phyloP scores from a whole-genome alignment of 2,113 vertebrate species.

The Fukomys damarensis region DNA sequence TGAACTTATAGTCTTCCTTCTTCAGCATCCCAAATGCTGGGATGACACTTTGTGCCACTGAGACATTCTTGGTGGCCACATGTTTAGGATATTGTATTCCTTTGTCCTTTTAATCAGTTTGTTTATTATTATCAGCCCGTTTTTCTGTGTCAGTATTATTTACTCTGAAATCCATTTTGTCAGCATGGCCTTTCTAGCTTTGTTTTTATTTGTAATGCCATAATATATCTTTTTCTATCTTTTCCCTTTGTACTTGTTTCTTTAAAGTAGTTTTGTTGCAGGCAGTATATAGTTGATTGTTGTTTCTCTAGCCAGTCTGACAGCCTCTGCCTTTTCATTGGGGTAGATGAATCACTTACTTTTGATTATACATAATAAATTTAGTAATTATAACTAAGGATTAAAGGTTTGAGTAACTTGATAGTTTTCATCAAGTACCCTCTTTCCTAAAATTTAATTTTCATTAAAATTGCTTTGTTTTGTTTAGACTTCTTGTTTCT shows the following conservation, averaged over 20 bases:
- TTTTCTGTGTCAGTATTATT: background rate
- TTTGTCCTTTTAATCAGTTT: background rate
- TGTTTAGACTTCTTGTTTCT: constrained; percentile 20
- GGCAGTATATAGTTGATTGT: background rate
- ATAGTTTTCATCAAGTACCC: background rate
- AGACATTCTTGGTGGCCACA: background rate
- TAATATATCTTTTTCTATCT: background rate
- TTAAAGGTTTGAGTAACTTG: constrained; percentile 1
- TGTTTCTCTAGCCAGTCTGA: background rate
- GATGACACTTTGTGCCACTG: background rate
- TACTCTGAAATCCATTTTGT: constrained; percentile 7
- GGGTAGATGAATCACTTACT: background rate
- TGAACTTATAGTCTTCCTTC: background rate
- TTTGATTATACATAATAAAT: background rate
- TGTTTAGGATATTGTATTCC: background rate
- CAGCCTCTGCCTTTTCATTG: constrained; percentile 41
- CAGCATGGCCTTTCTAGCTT: background rate
- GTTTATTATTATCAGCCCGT: background rate
- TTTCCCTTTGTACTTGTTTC: background rate
- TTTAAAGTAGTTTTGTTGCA: background rate
- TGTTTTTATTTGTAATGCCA: background rate
- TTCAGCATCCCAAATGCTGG: background rate
- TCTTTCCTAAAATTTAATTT: constrained; percentile 47
- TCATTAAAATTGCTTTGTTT: constrained; percentile 9
- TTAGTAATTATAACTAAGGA: constrained; percentile 16